Percentiles rank a stretch among this genome's conserved stretches.
phyloP scores from a whole-genome alignment of 2,797 vertebrate genomes.

The Sebastes jordani region DNA sequence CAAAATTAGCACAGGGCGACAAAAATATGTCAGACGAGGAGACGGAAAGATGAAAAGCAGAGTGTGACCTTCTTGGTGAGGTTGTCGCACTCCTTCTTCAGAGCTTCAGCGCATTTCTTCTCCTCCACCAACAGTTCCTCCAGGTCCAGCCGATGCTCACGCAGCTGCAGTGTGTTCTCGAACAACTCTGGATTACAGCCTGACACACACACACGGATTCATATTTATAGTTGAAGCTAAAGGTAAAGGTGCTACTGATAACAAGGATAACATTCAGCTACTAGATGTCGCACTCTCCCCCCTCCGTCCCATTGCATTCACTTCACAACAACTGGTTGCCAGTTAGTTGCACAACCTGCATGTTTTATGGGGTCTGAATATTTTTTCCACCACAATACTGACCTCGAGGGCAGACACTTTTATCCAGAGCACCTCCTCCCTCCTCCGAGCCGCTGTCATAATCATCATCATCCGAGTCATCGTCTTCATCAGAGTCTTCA shows the following conservation, averaged over 20 bases:
- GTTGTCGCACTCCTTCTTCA: slow-evolving; percentile 85
- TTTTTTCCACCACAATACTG: slow-evolving; percentile 29
- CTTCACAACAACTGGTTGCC: too few relatives aligned
- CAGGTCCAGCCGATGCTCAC: slow-evolving; percentile 85
- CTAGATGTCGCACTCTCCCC: too few relatives aligned
- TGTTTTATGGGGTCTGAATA: not conserved
- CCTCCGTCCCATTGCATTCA: too few relatives aligned
- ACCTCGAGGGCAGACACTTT: slow-evolving; percentile 87
- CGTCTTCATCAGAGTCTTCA: slow-evolving; percentile 84
- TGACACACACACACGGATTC: slow-evolving; percentile 51
- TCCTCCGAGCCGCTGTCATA: slow-evolving; percentile 77
- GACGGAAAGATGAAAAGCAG: not conserved
- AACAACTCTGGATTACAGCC: slow-evolving; percentile 87
- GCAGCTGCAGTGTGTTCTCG: slow-evolving; percentile 84
- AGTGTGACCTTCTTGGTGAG: slow-evolving; percentile 85
- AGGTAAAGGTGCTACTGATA: not conserved
- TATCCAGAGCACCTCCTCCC: slow-evolving; percentile 72
- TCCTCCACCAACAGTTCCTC: slow-evolving; percentile 86
- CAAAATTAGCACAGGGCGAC: not conserved
- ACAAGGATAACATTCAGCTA: too few relatives aligned
- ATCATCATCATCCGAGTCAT: slow-evolving; percentile 78
- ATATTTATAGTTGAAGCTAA: not conserved
- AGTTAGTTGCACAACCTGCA: too few relatives aligned
- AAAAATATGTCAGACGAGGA: not conserved
- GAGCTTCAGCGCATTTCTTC: slow-evolving; percentile 80